A percentile compares a stretch with the other conserved stretches of the same genome.
Evolutionary conservation across 2,797 vertebrate genomes (phyloP).

Genomic region (Numenius phaeopus): DNA sequence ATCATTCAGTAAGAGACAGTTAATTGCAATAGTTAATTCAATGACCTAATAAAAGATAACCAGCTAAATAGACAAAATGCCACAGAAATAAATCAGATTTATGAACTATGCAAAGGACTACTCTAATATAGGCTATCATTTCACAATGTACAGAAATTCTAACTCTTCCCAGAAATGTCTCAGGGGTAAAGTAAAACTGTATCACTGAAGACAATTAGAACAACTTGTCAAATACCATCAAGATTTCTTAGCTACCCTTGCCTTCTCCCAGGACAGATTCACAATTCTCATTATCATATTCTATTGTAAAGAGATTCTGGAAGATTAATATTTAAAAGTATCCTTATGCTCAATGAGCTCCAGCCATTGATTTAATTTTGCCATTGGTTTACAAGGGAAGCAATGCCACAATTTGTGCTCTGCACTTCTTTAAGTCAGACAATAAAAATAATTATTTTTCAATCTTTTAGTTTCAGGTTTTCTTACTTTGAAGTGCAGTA

Average conservation of each 20-base stretch:
- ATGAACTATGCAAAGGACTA: slow-evolving; percentile 38
- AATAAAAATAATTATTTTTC: not conserved
- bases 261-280: not conserved
- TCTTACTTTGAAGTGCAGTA: not conserved
- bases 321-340: not conserved
- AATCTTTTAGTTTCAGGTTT: not conserved
- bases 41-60: slow-evolving; percentile 47
- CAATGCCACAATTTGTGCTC: not conserved
- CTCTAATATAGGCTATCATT: slow-evolving; percentile 14
- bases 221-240: slow-evolving; percentile 11
- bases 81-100: slow-evolving; percentile 52
- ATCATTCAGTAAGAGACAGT: slow-evolving; percentile 15
- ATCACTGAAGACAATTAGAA: slow-evolving; percentile 20
- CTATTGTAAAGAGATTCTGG: not conserved
- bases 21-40: slow-evolving; percentile 50
- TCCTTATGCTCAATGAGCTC: not conserved
- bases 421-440: not conserved
- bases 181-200: slow-evolving; percentile 47
- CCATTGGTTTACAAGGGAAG: not conserved
- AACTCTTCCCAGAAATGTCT: slow-evolving; percentile 21
- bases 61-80: slow-evolving; percentile 40
- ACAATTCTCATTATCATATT: not conserved
- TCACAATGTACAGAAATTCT: not conserved
- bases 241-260: not conserved
- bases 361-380: not conserved